Evolutionary conservation across 2,888 invertebrate genomes (phyloP), one percentile per base, ranked within the genome.

Genomic region (Leptura quadrifasciata): DNA sequence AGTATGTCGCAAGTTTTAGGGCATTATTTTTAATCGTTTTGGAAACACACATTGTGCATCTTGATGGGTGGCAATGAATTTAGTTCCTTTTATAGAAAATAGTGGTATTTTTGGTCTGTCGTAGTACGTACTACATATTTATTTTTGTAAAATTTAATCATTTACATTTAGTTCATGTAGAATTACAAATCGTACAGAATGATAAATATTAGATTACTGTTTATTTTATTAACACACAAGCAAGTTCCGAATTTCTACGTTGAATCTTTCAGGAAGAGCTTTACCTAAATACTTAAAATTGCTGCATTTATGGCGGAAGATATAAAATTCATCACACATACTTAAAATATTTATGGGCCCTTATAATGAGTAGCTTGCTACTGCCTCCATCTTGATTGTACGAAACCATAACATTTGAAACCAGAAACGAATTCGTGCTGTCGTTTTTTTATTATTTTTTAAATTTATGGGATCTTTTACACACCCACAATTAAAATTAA

Each of bases 251-350:
- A 10, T 39, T 39, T 39, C 10, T 15, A 10, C 15, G 39, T 39
- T 39, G 39, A 6, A 5, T 47, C 5, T 47, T 15, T 12, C 47
- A 47, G 47, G 39, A n/a, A 15, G n/a, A 47, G 17, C n/a, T n/a
- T 47, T n/a, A 47, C 15, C 3, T 1, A 47, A 47, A 47, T 47
- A 1, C 12, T 47, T 47, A 47, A 47, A 47, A 47, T 47, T 47
- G n/a, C 47, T 47, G n/a, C 47, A n/a, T 47, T 47, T 47, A 47
- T 47, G 15, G n/a, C n/a, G 47, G 47, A 47, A 47, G 12, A 3
- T 47, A 47, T 47, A 47, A 47, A 47, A 47, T 47, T 47, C 47
- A n/a, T 47, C n/a, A 47, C 47, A n/a, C 15, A 39, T 47, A 47
- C 47, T 47, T 47, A 12, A 24, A n/a, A 47, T 47, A 47, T 47